Evolutionary conservation across 2,113 vertebrate genomes (phyloP).

Genomic region (Peromyscus maniculatus): DNA sequence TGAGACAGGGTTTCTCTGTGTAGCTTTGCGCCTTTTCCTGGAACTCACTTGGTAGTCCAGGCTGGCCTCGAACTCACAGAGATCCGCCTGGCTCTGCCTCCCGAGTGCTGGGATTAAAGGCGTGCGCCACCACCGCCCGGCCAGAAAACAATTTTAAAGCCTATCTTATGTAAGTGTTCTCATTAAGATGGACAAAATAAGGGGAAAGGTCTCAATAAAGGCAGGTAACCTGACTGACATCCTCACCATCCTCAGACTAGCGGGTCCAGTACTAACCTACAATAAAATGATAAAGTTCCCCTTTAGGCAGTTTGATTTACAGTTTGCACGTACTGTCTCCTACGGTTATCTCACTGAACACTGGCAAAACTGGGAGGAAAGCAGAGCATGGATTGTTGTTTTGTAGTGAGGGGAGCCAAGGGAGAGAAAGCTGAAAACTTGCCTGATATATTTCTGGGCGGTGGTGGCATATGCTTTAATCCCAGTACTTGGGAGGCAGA

Average conservation of each 20-base stretch:
- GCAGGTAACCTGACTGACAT: not conserved
- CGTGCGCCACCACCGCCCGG: too few relatives aligned
- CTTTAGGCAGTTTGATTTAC: not conserved
- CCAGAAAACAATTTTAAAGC: not conserved
- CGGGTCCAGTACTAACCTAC: not conserved
- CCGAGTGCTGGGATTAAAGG: too few relatives aligned
- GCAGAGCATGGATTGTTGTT: not conserved
- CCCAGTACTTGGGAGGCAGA: too few relatives aligned
- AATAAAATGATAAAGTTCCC: not conserved
- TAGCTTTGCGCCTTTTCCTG: too few relatives aligned
- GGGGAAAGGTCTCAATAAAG: not conserved
- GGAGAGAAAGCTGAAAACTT: not conserved
- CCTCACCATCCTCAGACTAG: not conserved
- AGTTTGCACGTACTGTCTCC: not conserved
- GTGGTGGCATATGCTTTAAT: too few relatives aligned
- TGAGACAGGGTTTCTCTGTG: too few relatives aligned
- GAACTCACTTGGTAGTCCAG: too few relatives aligned
- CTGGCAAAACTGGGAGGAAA: not conserved
- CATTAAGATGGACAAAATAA: not conserved
- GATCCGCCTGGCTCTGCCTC: too few relatives aligned
- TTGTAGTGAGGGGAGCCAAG: not conserved
- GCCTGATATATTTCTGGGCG: too few relatives aligned
- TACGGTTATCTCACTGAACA: not conserved
- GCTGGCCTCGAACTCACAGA: too few relatives aligned
- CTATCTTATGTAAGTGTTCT: not conserved